Percentiles rank a stretch among this genome's conserved stretches.
Conservation (phyloP, 2,888 invertebrate genomes). For the Parnassius glacialis region DNA sequence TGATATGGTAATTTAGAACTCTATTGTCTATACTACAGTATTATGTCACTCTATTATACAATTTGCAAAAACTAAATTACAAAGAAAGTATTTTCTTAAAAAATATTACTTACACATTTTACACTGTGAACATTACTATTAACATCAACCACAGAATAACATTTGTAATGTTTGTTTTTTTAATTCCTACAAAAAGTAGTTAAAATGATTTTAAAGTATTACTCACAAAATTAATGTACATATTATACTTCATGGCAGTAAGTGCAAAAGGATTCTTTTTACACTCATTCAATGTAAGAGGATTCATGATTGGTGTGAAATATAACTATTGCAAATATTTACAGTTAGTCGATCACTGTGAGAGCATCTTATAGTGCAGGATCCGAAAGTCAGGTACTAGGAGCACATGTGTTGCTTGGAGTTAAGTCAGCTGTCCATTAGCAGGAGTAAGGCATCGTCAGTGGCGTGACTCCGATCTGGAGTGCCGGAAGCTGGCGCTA, state of each 20-base stretch:
- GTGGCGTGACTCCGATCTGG: conserved; percentile 6
- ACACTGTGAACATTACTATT: conserved; percentile 5
- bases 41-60: neutral
- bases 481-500: conserved; percentile 40
- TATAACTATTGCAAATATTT: neutral
- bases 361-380: neutral
- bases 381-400: conserved; percentile 14
- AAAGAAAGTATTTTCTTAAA: conserved; percentile 8
- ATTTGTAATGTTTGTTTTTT: conserved; percentile 5
- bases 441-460: conserved; percentile 3
- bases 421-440: conserved; percentile 12
- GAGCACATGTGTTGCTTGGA: neutral
- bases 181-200: conserved; percentile 1
- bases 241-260: conserved; percentile 13
- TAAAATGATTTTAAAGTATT: neutral
- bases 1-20: neutral
- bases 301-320: neutral
- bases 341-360: neutral
- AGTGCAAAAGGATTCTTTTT: neutral
- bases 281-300: neutral
- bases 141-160: conserved; percentile 7
- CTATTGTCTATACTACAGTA: neutral
- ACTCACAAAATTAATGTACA: conserved; percentile 5
- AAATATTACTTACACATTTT: conserved; percentile 16
- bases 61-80: neutral